Percentiles rank a stretch among this genome's conserved stretches.
Evolutionary conservation across 2,113 vertebrate genomes (phyloP).

Genomic region (Myodes glareolus): DNA sequence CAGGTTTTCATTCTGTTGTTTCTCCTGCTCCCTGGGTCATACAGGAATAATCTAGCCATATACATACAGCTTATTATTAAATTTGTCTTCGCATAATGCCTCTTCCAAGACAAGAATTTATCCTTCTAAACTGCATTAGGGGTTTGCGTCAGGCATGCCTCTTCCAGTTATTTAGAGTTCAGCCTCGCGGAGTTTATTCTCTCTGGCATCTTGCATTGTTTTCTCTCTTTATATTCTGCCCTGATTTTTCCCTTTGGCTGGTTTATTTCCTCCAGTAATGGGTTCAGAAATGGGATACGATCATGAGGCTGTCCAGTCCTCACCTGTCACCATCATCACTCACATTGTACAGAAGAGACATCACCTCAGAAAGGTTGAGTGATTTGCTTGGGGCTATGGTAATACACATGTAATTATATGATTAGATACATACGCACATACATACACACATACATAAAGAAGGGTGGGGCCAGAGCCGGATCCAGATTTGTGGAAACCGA

Average conservation of each 20-base stretch:
- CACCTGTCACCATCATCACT: conserved; percentile 17
- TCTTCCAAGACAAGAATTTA: conserved; percentile 56
- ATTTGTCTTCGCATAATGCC: conserved; percentile 56
- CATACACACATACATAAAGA: background rate
- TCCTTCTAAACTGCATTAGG: conserved; percentile 64
- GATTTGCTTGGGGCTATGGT: background rate
- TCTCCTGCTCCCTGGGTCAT: conserved; percentile 20
- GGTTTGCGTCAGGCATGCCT: conserved; percentile 38
- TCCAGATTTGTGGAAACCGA: background rate
- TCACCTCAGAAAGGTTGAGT: background rate
- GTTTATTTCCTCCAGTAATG: conserved; percentile 30
- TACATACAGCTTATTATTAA: conserved; percentile 67
- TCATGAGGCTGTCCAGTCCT: background rate
- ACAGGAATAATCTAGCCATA: conserved; percentile 52
- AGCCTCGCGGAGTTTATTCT: conserved; percentile 32
- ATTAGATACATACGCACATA: background rate
- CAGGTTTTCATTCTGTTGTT: background rate
- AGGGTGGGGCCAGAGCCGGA: background rate
- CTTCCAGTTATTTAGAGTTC: conserved; percentile 63
- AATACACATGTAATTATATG: background rate
- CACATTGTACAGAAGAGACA: background rate
- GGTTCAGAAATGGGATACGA: conserved; percentile 40
- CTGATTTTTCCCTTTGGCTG: conserved; percentile 48
- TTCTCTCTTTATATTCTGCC: conserved; percentile 1
- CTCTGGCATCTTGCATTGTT: conserved; percentile 39